Evolutionary conservation across 1,140 invertebrate species (phyloP).

Genomic region (Drosophila gunungcola): DNA sequence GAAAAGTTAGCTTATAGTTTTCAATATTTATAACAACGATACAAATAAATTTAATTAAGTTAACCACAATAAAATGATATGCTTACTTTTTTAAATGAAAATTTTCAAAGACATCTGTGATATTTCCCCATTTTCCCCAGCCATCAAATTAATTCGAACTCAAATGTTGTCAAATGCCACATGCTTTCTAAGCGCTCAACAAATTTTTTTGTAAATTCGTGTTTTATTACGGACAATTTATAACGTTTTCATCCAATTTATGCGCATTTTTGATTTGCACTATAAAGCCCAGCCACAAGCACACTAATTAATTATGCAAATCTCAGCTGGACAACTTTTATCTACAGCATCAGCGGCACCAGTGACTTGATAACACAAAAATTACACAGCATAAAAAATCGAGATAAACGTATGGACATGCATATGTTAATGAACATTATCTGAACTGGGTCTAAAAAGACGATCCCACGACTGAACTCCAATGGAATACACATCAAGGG

Average conservation of each 20-base stretch:
- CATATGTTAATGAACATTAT: conserved; percentile 34
- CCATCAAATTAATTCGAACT: background rate
- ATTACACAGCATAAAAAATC: conserved; percentile 28
- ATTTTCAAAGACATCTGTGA: background rate
- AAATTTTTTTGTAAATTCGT: conserved; percentile 46
- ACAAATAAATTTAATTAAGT: too few species aligned
- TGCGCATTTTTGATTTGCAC: conserved; percentile 81
- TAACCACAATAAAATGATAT: too few species aligned
- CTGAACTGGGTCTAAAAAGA: conserved; percentile 36
- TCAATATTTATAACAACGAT: too few species aligned
- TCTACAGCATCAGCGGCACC: conserved; percentile 53
- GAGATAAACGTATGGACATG: conserved; percentile 13
- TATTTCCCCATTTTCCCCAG: background rate
- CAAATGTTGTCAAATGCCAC: conserved; percentile 55
- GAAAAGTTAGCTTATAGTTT: too few species aligned
- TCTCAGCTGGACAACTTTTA: conserved; percentile 57
- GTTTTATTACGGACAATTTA: conserved; percentile 77
- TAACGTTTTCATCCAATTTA: conserved; percentile 74
- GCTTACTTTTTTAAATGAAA: too few species aligned
- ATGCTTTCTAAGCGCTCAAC: conserved; percentile 45
- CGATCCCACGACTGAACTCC: conserved; percentile 3
- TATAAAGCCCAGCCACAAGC: conserved; percentile 70
- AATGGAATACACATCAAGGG: background rate
- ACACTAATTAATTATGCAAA: conserved; percentile 80
- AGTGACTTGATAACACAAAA: conserved; percentile 45